These are phyloP conservation scores for Hippolais icterina DNA, from an alignment of 2,113 vertebrate species.

Conservation along the genomic window DNA sequence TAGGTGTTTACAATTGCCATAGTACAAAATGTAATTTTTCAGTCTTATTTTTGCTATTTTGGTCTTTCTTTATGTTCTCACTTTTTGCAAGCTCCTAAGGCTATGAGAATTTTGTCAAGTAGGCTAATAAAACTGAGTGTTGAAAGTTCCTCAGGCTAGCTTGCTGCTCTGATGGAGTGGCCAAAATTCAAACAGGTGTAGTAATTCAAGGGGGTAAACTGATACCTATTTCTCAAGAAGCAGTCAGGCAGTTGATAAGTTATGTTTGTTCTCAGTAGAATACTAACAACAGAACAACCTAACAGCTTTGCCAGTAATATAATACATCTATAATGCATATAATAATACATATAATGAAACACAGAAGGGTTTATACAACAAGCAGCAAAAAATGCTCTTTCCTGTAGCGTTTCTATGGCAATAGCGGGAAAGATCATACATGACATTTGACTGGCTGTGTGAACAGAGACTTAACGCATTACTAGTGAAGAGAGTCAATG, in stretches of 20 bases:
- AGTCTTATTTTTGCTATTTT: neutral
- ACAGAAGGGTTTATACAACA: neutral
- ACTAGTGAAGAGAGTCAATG: neutral
- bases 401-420: neutral
- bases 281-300: neutral
- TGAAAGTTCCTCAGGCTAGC: conserved; percentile 32
- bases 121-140: conserved; percentile 30
- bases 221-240: conserved; percentile 47
- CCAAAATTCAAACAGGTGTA: conserved; percentile 53
- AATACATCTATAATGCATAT: neutral
- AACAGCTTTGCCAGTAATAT: neutral
- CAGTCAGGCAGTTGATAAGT: conserved; percentile 48
- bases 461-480: neutral
- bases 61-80: neutral
- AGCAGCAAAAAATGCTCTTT: neutral
- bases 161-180: conserved; percentile 5
- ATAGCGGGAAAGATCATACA: neutral
- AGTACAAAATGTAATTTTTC: neutral
- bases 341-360: neutral
- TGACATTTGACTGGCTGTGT: neutral
- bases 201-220: conserved; percentile 37
- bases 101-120: conserved; percentile 28
- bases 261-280: conserved; percentile 55
- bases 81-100: neutral
- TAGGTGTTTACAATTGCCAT: neutral